Percentiles rank a stretch among this genome's conserved stretches.
phyloP scores from a whole-genome alignment of 2,888 invertebrate species.

The Erebia aethiops region DNA sequence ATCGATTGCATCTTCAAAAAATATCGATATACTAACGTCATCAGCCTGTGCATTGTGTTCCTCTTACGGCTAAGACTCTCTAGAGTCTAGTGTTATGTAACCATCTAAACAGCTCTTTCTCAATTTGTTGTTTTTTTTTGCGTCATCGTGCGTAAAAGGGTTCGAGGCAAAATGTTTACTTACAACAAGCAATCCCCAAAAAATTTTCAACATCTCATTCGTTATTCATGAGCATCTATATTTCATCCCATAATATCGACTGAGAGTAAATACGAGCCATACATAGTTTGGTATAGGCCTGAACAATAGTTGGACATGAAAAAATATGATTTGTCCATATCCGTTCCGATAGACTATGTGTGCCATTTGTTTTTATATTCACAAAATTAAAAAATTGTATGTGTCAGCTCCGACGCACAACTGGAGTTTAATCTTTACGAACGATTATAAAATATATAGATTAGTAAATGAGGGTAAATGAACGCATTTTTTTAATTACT shows the following conservation, averaged over 20 bases:
- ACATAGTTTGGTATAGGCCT: conserved; percentile 24
- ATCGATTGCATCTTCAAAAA: too few relatives aligned
- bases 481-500: too few relatives aligned
- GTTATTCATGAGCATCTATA: conserved; percentile 38
- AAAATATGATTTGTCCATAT: conserved; percentile 10
- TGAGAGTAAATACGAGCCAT: conserved; percentile 11
- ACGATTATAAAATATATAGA: too few relatives aligned
- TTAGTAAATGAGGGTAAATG: too few relatives aligned
- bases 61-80: too few relatives aligned
- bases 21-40: too few relatives aligned
- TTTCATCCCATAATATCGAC: conserved; percentile 32
- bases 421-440: too few relatives aligned
- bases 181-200: conserved; percentile 46
- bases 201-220: conserved; percentile 35
- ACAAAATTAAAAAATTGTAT: too few relatives aligned
- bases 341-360: not conserved
- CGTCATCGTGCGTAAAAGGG: conserved; percentile 39
- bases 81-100: too few relatives aligned
- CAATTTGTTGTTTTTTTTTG: conserved; percentile 11
- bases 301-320: conserved; percentile 27
- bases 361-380: too few relatives aligned
- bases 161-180: conserved; percentile 46
- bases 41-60: too few relatives aligned
- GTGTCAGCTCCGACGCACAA: too few relatives aligned
- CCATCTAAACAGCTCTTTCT: not conserved